A percentile compares a stretch with the other conserved stretches of the same genome.
phyloP scores from a whole-genome alignment of 2,113 vertebrate genomes.

The Cichladusa arquata region DNA sequence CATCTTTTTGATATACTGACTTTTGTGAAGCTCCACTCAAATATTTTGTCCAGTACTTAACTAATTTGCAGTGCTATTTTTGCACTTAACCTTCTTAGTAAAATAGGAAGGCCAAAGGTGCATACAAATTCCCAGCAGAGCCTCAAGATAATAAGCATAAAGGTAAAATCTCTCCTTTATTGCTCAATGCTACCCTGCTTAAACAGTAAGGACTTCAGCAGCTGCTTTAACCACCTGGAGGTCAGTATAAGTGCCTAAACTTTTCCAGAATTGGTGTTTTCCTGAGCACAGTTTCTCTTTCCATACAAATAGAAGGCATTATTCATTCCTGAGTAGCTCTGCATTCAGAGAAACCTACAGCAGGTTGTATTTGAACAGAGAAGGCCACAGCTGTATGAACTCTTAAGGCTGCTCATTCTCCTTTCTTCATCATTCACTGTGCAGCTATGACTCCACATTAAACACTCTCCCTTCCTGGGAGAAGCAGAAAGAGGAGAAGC shows the following conservation, averaged over 20 bases:
- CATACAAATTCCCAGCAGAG: neutral
- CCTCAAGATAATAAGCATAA: neutral
- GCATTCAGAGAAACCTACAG: neutral
- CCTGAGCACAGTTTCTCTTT: neutral
- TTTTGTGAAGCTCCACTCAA: neutral
- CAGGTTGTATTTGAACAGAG: neutral
- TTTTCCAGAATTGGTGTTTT: neutral
- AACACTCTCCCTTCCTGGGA: neutral
- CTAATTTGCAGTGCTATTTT: neutral
- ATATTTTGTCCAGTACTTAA: neutral
- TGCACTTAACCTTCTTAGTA: neutral
- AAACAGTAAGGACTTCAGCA: neutral
- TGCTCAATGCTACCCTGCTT: neutral
- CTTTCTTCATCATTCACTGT: neutral
- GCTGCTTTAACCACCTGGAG: neutral
- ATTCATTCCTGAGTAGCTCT: neutral
- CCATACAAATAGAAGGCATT: neutral
- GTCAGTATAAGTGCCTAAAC: neutral
- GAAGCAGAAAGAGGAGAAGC: neutral
- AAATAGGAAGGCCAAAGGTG: neutral
- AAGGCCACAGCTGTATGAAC: neutral
- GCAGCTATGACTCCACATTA: neutral
- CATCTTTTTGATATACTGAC: neutral
- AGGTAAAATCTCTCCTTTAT: neutral
- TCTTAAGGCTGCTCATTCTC: neutral